A percentile compares a stretch with the other conserved stretches of the same genome.
Conservation (phyloP, 1,140 invertebrate species). For the Oryctes rhinoceros region DNA sequence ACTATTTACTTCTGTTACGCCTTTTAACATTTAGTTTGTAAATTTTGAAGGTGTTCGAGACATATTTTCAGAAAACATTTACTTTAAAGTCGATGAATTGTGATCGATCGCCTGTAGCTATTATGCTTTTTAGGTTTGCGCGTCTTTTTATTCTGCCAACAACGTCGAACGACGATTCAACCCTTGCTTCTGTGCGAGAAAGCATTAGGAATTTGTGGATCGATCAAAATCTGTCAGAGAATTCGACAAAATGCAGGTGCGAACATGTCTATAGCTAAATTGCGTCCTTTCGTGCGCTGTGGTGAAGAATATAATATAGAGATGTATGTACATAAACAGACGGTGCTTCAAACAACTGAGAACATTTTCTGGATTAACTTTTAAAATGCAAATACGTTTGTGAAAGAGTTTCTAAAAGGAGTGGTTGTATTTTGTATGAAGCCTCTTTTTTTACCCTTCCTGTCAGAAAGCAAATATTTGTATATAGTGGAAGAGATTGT, state of each 20-base stretch:
- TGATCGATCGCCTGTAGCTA: background rate
- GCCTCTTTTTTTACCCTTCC: too few relatives aligned
- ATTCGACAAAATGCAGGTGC: background rate
- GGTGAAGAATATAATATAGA: too few relatives aligned
- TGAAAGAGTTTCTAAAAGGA: background rate
- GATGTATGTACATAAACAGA: too few relatives aligned
- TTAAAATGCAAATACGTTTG: background rate
- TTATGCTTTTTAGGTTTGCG: background rate
- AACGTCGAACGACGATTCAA: conserved; percentile 2
- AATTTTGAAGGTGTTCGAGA: too few relatives aligned
- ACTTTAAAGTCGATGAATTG: background rate
- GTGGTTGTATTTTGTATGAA: too few relatives aligned
- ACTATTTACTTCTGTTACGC: too few relatives aligned
- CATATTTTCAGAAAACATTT: background rate
- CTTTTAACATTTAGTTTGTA: too few relatives aligned
- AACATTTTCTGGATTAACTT: background rate
- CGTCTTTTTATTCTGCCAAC: too few relatives aligned
- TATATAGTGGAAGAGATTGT: too few relatives aligned
- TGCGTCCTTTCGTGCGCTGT: background rate
- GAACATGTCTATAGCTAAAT: background rate
- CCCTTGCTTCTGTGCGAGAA: background rate
- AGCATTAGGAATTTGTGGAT: background rate
- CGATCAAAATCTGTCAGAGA: background rate
- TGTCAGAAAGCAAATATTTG: too few relatives aligned
- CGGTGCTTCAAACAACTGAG: too few relatives aligned